A percentile compares a stretch with the other conserved stretches of the same genome.
These are phyloP conservation scores for Cactoblastis cactorum DNA, from an alignment of 2,888 invertebrate genomes.

Conservation along the genomic window DNA sequence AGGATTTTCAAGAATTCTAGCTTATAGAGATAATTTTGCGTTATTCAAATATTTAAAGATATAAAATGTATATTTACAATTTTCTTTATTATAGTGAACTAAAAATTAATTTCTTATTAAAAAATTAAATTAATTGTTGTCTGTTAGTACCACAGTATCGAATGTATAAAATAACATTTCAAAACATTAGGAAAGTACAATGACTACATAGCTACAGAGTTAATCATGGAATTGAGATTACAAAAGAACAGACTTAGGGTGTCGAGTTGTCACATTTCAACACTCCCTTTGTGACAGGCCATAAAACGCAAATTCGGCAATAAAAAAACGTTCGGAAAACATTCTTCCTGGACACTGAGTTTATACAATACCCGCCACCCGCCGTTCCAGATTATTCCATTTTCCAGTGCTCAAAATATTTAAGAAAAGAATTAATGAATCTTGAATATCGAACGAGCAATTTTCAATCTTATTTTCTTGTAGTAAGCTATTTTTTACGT, in stretches of 20 bases:
- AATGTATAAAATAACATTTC: too few species aligned
- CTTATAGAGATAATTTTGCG: too few species aligned
- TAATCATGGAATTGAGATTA: conserved; percentile 35
- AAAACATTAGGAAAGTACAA: not conserved
- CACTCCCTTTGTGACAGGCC: conserved; percentile 62
- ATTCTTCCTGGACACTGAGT: conserved; percentile 77
- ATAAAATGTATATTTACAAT: too few species aligned
- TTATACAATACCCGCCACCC: conserved; percentile 72
- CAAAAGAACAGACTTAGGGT: conserved; percentile 49
- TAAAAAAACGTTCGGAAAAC: conserved; percentile 72
- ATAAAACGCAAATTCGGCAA: conserved; percentile 79
- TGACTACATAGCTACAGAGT: conserved; percentile 21
- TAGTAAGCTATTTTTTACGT: conserved; percentile 33
- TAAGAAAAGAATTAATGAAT: conserved; percentile 73
- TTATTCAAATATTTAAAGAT: too few species aligned
- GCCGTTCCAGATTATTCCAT: conserved; percentile 72
- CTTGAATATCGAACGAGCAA: conserved; percentile 33
- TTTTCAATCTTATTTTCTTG: conserved; percentile 39
- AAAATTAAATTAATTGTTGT: too few species aligned
- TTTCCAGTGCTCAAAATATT: conserved; percentile 73
- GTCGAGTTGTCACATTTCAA: conserved; percentile 64
- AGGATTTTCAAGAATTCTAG: too few species aligned
- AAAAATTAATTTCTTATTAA: too few species aligned
- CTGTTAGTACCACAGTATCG: too few species aligned
- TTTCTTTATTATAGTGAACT: too few species aligned